Evolutionary conservation across 1,140 invertebrate genomes (phyloP).

Genomic region (Platorchestia sp.): DNA sequence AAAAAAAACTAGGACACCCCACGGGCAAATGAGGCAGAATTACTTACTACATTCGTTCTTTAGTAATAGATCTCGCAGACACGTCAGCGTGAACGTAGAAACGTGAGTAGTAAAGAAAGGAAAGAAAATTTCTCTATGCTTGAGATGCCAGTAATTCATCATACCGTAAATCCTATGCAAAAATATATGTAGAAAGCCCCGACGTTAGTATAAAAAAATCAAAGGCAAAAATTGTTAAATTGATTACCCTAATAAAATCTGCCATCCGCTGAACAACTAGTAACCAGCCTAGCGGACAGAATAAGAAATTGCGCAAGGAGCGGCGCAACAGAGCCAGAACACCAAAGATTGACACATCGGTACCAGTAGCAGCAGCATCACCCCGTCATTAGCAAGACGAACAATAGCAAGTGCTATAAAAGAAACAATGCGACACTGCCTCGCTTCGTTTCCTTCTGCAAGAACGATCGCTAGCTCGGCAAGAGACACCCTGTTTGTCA

Average conservation of each 20-base stretch:
- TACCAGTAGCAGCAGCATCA: background rate
- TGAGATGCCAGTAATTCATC: background rate
- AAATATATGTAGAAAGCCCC: background rate
- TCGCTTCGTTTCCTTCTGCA: background rate
- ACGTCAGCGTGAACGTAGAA: background rate
- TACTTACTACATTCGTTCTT: background rate
- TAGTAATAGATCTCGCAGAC: background rate
- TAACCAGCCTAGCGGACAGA: background rate
- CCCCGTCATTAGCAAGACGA: slow-evolving; percentile 19
- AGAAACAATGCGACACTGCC: slow-evolving; percentile 8
- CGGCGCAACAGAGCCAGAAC: background rate
- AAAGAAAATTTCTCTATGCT: background rate
- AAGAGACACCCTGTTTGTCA: background rate
- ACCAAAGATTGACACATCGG: background rate
- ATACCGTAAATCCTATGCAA: background rate
- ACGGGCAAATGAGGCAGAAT: background rate
- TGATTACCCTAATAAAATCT: background rate
- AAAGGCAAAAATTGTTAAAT: background rate
- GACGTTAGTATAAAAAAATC: background rate
- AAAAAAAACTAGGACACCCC: background rate
- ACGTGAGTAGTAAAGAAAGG: background rate
- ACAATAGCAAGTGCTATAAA: background rate
- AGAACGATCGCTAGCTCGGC: background rate
- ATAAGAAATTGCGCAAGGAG: background rate
- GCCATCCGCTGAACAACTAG: background rate